Evolutionary conservation across 1,140 invertebrate genomes (phyloP).

Genomic region (Drosophila tristis): DNA sequence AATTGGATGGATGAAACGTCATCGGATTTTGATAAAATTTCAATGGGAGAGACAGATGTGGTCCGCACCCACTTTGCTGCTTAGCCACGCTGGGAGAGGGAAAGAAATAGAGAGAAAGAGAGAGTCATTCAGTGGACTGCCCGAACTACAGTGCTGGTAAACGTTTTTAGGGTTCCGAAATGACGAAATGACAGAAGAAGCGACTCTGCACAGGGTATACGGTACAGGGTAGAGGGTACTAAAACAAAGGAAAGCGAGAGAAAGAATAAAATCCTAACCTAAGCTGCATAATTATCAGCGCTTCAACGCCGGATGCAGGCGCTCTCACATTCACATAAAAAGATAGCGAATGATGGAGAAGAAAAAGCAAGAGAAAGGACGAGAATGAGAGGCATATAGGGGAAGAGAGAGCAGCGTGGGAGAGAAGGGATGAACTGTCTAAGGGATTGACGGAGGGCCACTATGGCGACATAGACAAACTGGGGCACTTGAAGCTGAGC

Average conservation of each 20-base stretch:
- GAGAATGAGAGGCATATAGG: no score
- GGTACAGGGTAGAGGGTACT: not conserved
- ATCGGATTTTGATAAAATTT: no score
- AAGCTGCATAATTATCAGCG: constrained; percentile 75
- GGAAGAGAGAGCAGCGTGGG: no score
- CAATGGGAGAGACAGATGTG: no score
- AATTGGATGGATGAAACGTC: no score
- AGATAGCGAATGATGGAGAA: not conserved
- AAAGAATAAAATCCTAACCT: constrained; percentile 30
- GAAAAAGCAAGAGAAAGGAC: no score
- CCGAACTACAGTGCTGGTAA: not conserved
- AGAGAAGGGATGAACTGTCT: no score
- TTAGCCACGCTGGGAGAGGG: not conserved
- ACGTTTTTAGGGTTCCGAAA: not conserved
- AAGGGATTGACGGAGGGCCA: constrained; percentile 35
- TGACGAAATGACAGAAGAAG: no score
- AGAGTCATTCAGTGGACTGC: no score
- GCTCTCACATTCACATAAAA: constrained; percentile 23
- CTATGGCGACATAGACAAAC: constrained; percentile 62
- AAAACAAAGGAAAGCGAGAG: constrained; percentile 11
- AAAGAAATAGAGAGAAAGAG: not conserved
- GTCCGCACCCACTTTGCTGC: no score
- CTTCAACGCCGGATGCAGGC: constrained; percentile 70
- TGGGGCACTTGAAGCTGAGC: constrained; percentile 49
- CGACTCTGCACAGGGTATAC: not conserved